Evolutionary conservation across 2,888 invertebrate genomes (phyloP), one percentile per base, ranked within the genome.

Genomic region (Formica aserva): DNA sequence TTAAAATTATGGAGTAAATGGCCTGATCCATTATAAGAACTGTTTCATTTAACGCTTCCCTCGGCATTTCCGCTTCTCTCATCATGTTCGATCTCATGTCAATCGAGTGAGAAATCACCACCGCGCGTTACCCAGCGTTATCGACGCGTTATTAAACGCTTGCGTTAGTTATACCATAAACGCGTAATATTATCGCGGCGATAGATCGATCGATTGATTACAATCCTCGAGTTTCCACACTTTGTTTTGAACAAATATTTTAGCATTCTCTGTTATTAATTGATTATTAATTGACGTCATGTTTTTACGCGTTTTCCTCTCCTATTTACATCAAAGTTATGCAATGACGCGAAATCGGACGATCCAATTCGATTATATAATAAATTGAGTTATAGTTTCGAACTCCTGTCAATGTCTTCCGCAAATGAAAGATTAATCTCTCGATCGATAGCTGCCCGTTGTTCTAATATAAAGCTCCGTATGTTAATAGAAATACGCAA

Each of bases 401-500:
- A 26, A 48, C 1, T 11, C 9, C 38, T 60, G 71, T 72, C 32
- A 8, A 78, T 57, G 32, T 60, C 45, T 78, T 29, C 8, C 3
- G 5, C 57, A 22, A 32, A 29, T 60, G 41, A 18, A 32, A 26
- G 32, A 80, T 72, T 60, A 60, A 78, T 60, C 45, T 62, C 11
- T 18, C 22, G 13, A 60, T 60, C 26, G 8, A 78, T 57, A 69
- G 8, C n/a, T 8, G 32, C 9, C 32, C 15, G 15, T 67, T 67
- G n/a, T 48, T 26, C 1, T 22, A 72, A 72, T 45, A 72, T 45
- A 57, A 29, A 60, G 57, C 35, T 55, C 32, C 18, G 15, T 71
- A 71, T 38, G 29, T 38, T 77, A 66, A 67, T 77, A 52, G n/a
- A 76, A 76, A n/a, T 38, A 57, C 35, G 67, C 69, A 55, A 55